These are phyloP conservation scores for Ormyrus nitidulus DNA, from an alignment of 2,888 invertebrate genomes.

Conservation along the genomic window DNA sequence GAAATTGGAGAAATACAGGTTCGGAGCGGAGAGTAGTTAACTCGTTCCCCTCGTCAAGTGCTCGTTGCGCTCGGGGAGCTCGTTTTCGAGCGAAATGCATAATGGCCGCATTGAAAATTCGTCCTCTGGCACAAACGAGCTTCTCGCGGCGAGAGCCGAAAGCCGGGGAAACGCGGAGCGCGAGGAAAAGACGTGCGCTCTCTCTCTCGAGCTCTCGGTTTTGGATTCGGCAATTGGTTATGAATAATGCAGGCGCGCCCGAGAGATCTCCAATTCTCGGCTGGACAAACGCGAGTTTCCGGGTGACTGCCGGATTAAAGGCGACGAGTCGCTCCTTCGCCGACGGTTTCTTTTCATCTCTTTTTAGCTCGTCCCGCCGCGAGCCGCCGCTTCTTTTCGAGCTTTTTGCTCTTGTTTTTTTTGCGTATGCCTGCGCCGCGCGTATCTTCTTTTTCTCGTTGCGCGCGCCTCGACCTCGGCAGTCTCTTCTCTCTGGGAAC, in stretches of 20 bases:
- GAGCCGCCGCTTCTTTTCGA: not conserved
- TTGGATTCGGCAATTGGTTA: constrained; percentile 73
- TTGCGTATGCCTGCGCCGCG: not conserved
- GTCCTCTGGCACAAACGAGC: constrained; percentile 43
- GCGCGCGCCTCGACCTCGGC: constrained; percentile 31
- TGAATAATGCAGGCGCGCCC: constrained; percentile 71
- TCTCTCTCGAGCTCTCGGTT: constrained; percentile 58
- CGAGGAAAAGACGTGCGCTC: constrained; percentile 25
- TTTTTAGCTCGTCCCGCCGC: constrained; percentile 14
- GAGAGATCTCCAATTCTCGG: constrained; percentile 3
- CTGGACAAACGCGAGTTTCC: constrained; percentile 61
- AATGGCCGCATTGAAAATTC: constrained; percentile 53
- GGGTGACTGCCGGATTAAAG: constrained; percentile 61
- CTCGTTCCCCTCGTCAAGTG: constrained; percentile 31
- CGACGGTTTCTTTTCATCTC: constrained; percentile 55
- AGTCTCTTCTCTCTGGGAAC: not conserved
- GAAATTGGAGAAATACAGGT: constrained; percentile 38
- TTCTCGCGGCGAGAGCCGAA: constrained; percentile 34
- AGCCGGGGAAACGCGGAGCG: constrained; percentile 19
- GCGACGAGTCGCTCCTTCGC: constrained; percentile 46
- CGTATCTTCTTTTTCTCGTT: constrained; percentile 14
- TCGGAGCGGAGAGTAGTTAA: constrained; percentile 45
- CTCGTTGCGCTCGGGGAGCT: not conserved
- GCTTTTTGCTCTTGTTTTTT: not conserved
- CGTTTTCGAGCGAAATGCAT: constrained; percentile 43